Base-by-base conservation (phyloP, 2,113 vertebrate species). In the Limanda limanda region DNA sequence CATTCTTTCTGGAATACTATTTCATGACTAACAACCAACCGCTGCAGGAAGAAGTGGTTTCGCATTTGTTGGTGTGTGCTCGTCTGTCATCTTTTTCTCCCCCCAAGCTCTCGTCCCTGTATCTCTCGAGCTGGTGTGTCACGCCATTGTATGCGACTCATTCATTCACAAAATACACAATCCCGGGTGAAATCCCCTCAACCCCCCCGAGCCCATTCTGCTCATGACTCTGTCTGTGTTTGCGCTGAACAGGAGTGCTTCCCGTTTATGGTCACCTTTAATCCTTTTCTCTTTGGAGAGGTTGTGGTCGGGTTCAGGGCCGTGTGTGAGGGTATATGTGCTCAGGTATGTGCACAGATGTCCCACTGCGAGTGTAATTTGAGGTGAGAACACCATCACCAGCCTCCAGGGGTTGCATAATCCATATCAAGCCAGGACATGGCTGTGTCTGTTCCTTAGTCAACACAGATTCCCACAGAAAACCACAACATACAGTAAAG, bases 131-230 rank as follows among this genome's bases (percentile, higher is more conserved):
- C 74, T 74, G 31, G 78, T 62, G 65, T 78, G 74, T 51, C 74
- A 63, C 10, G n/a, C 65, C 79, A 89, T 90, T 88, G 84, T 92
- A n/a, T 70, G 68, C 52, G 13, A 27, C 73, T 77, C 84, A 81
- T 88, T 92, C 87, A 92, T 89, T 90, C 74, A 86, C 82, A 85
- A 78, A 88, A 78, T 21, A 72, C 76, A 88, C 78, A 86, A 68
- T 71, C 68, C 62, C 9, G 6, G 54, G 72, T 81, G 70, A 87
- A 89, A 84, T 78, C 86, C 76, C 82, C 82, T 57, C 64, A 68
- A 6, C 31, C 63, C 64, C 47, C 45, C 83, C 3, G 37, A 47
- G 70, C 65, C 65, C 5, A 23, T 58, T 73, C 57, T 47, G 56
- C 66, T 54, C 66, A 52, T 13, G 48, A 23, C 58, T 61, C 13